Conservation (phyloP, 1,140 invertebrate species). For the Macrosteles quadrilineatus region DNA sequence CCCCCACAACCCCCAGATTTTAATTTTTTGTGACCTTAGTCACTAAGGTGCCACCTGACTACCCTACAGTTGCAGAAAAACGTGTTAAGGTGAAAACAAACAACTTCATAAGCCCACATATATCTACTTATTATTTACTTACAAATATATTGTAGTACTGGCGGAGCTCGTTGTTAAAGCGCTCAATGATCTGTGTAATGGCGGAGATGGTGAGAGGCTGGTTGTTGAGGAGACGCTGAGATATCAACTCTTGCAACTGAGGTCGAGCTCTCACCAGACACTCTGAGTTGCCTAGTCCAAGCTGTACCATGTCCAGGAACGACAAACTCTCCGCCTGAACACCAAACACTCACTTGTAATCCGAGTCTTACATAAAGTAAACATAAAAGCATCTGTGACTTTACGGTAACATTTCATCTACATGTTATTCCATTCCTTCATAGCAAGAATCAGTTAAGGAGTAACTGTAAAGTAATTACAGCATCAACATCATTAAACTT, state of each 20-base stretch:
- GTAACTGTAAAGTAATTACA: no score
- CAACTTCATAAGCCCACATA: no score
- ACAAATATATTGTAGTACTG: conserved; percentile 40
- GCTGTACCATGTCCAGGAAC: conserved; percentile 52
- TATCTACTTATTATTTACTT: background rate
- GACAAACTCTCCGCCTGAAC: conserved; percentile 49
- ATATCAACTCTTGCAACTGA: background rate
- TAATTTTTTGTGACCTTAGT: no score
- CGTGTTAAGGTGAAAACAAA: no score
- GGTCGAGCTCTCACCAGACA: conserved; percentile 39
- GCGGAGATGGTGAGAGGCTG: background rate
- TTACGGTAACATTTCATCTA: conserved; percentile 33
- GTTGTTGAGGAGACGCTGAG: conserved; percentile 12
- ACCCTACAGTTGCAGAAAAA: no score
- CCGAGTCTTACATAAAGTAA: no score
- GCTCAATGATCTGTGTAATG: conserved; percentile 39
- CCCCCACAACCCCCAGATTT: no score
- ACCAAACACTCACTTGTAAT: background rate
- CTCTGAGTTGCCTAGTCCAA: conserved; percentile 50
- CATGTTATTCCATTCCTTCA: no score
- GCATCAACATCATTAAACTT: no score
- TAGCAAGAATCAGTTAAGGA: no score
- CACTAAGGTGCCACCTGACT: no score
- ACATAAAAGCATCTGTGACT: background rate
- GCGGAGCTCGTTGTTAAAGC: conserved; percentile 39